phyloP scores from a whole-genome alignment of 2,888 invertebrate species.

The Neoscelio sp. region DNA sequence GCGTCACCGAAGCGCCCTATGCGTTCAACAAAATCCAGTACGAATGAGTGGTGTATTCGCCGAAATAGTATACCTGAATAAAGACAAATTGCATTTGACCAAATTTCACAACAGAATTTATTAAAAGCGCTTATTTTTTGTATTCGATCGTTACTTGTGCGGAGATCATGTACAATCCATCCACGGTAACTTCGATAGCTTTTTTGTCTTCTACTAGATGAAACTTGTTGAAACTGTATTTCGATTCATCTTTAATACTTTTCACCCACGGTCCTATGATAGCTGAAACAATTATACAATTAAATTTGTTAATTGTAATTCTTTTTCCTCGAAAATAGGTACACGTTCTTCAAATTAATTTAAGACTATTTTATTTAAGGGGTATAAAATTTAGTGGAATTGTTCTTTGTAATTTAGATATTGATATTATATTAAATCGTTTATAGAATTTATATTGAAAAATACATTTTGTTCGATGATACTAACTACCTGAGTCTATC shows the following conservation, averaged over 20 bases:
- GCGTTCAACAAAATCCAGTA: constrained; percentile 79
- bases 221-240: constrained; percentile 78
- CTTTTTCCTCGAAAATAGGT: too few species aligned
- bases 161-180: constrained; percentile 80
- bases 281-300: constrained; percentile 67
- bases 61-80: constrained; percentile 78
- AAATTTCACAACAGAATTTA: too few species aligned
- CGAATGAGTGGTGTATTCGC: constrained; percentile 76
- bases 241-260: constrained; percentile 75
- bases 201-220: constrained; percentile 79
- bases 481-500: constrained; percentile 78
- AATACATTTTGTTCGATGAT: constrained; percentile 29
- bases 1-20: constrained; percentile 74
- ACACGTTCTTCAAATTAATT: too few species aligned
- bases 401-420: too few species aligned
- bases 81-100: too few species aligned
- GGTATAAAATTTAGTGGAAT: too few species aligned
- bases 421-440: not conserved
- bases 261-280: constrained; percentile 80
- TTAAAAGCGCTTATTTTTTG: not conserved
- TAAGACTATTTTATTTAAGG: too few species aligned
- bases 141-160: constrained; percentile 77
- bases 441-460: constrained; percentile 20
- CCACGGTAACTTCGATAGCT: constrained; percentile 79
- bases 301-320: not conserved